These are phyloP conservation scores for Oryzias sinensis DNA, from an alignment of 2,797 vertebrate genomes.

Conservation along the genomic window DNA sequence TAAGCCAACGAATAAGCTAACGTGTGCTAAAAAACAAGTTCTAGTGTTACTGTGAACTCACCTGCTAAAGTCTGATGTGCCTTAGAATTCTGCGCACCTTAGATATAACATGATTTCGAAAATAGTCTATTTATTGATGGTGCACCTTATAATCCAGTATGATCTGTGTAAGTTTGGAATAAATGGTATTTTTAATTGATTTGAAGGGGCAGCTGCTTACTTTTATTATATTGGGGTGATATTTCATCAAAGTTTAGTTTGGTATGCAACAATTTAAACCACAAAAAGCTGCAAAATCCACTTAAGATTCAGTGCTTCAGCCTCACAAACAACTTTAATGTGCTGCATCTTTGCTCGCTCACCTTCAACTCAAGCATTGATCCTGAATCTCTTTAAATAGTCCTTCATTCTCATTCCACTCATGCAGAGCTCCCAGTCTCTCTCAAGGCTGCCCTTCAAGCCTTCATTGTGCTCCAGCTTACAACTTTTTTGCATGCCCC, in stretches of 20 bases:
- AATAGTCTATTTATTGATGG: no score
- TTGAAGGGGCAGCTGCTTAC: no score
- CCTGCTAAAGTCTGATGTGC: no score
- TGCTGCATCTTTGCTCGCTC: slow-evolving; percentile 20
- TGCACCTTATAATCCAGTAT: no score
- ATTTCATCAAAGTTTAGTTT: background rate
- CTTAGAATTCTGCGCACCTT: no score
- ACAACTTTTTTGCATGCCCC: slow-evolving; percentile 38
- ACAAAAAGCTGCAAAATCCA: slow-evolving; percentile 13
- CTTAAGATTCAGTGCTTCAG: slow-evolving; percentile 10
- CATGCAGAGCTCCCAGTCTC: slow-evolving; percentile 52
- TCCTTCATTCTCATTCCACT: slow-evolving; percentile 56
- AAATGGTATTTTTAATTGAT: no score
- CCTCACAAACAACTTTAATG: slow-evolving; percentile 33
- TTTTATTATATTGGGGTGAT: slow-evolving; percentile 10
- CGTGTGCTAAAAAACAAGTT: no score
- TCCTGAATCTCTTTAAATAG: slow-evolving; percentile 52
- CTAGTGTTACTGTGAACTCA: no score
- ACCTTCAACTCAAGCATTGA: slow-evolving; percentile 44
- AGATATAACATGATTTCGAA: no score
- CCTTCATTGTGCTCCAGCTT: slow-evolving; percentile 48
- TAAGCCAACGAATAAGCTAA: no score
- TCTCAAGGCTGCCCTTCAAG: slow-evolving; percentile 49
- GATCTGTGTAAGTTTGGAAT: no score
- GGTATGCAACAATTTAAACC: background rate